A percentile compares a stretch with the other conserved stretches of the same genome.
Evolutionary conservation across 2,113 vertebrate genomes (phyloP).

Genomic region (Gobius niger): DNA sequence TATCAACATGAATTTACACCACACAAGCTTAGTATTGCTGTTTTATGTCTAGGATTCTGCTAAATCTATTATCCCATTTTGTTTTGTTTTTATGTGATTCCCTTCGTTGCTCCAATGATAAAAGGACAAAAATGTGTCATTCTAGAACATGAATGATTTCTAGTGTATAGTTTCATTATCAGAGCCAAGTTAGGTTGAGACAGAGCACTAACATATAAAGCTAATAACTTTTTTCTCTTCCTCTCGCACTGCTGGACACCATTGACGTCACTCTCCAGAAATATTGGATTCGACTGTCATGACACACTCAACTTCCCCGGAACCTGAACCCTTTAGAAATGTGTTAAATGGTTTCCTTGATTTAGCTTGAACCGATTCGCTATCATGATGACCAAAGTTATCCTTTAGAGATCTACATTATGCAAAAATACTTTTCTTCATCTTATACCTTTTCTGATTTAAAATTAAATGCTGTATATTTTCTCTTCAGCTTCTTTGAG

Average conservation of each 20-base stretch:
- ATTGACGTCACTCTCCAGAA: slow-evolving; percentile 43
- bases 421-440: neutral
- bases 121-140: neutral
- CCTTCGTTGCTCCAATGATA: too few relatives aligned
- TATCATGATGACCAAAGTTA: neutral
- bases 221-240: slow-evolving; percentile 22
- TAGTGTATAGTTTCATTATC: slow-evolving; percentile 36
- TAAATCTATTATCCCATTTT: too few relatives aligned
- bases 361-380: slow-evolving; percentile 2
- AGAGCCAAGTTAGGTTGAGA: slow-evolving; percentile 28
- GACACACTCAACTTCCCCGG: slow-evolving; percentile 37
- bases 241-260: slow-evolving; percentile 33
- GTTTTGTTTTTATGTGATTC: too few relatives aligned
- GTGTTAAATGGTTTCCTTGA: slow-evolving; percentile 33
- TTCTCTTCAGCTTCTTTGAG: slow-evolving; percentile 71
- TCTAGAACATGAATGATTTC: neutral
- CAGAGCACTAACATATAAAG: slow-evolving; percentile 39
- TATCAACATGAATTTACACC: too few relatives aligned
- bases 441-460: neutral
- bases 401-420: neutral
- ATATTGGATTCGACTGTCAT: slow-evolving; percentile 50
- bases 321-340: neutral
- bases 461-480: neutral
- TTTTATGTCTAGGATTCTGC: too few relatives aligned
- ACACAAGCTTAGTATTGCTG: too few relatives aligned